Evolutionary conservation across 2,888 invertebrate species (phyloP), one percentile per base, ranked within the genome.

Genomic region (Noctua fimbriata): DNA sequence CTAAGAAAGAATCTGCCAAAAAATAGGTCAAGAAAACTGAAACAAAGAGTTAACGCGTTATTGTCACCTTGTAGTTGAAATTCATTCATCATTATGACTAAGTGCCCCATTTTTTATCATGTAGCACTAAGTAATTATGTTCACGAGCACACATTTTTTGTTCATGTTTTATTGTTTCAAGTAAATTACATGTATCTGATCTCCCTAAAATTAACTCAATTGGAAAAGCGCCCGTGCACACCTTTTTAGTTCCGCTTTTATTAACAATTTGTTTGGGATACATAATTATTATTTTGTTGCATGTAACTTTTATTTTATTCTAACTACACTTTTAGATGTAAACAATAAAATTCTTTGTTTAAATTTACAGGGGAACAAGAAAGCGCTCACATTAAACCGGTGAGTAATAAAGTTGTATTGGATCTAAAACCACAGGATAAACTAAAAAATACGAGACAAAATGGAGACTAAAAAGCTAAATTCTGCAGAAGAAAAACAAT

Each of bases 391-490:
- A 89, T 58, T 90, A 90, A 86, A 69, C 69, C 79, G 91, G 93
- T 92, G 92, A 93, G 93, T 93, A 89, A 74, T 74, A 84, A 81
- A 85, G 86, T 90, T 89, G 91, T 91, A 90, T 89, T 87, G 90
- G 90, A 87, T 84, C 84, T 90, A 89, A 92, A 91, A 86, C 76
- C 55, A 84, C 88, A 85, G 70, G 84, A 79, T 74, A 81, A 89
- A 89, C 86, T 77, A 83, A 74, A 76, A 76, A 66, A 74, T 47
- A 76, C 76, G 66, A 79, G 84, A 85, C 73, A 80, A 78, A 82
- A 85, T 81, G 82, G 89, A 89, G 84, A 81, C 28, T 86, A 83
- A 88, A 90, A 88, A 85, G 83, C 72, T 80, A 89, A 89, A 91
- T 82, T 84, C 78, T 82, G 74, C 85, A 74, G 88, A 87, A 81